These are phyloP conservation scores for Carcharodon carcharias DNA, from an alignment of 2,797 vertebrate genomes.

Conservation along the genomic window DNA sequence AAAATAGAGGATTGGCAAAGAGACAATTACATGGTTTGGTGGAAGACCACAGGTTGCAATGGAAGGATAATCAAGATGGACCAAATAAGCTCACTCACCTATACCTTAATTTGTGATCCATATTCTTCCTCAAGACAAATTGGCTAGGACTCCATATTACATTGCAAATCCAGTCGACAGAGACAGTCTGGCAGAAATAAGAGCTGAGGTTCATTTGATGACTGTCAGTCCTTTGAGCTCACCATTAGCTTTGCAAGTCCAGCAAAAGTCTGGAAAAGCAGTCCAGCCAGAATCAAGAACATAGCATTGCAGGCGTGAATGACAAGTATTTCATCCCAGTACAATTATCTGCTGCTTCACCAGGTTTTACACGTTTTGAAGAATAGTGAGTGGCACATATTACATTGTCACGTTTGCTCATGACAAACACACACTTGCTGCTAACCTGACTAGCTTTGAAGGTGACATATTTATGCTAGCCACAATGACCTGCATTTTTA, in stretches of 20 bases:
- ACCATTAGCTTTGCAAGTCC: neutral
- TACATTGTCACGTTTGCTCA: neutral
- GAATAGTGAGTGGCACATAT: neutral
- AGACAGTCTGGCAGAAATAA: neutral
- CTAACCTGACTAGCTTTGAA: neutral
- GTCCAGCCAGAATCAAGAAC: neutral
- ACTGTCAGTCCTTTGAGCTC: too few relatives aligned
- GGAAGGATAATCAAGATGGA: neutral
- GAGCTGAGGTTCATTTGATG: neutral
- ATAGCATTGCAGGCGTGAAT: neutral
- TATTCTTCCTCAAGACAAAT: neutral
- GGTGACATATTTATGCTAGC: neutral
- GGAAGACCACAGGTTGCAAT: neutral
- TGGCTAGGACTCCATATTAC: neutral
- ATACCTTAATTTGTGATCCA: too few relatives aligned
- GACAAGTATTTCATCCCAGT: neutral
- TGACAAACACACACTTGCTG: neutral
- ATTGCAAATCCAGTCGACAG: neutral
- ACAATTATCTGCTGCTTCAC: neutral
- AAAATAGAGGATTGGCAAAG: neutral
- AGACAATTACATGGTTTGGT: neutral
- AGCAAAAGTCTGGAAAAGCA: neutral
- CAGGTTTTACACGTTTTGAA: neutral
- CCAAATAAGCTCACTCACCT: too few relatives aligned
- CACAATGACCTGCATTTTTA: constrained; percentile 21